Evolutionary conservation across 2,113 vertebrate species (phyloP).

Genomic region (Nicator chloris): DNA sequence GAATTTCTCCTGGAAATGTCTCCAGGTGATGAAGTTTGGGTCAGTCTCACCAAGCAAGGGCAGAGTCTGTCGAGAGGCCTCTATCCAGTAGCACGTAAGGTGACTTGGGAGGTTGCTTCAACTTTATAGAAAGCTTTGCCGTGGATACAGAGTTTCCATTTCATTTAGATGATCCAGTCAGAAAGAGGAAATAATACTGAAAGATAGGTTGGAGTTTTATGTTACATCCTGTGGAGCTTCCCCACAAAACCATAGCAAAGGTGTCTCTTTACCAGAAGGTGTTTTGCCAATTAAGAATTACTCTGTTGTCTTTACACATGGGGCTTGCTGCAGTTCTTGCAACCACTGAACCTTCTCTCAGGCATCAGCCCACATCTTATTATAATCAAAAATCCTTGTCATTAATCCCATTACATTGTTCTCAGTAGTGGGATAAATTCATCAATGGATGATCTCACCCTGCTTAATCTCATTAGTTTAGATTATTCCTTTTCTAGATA

Average conservation of each 20-base stretch:
- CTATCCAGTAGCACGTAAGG: neutral
- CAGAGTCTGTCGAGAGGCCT: neutral
- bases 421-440: neutral
- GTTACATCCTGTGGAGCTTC: neutral
- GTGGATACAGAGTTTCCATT: neutral
- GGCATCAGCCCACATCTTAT: neutral
- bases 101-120: neutral
- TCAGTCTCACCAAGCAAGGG: neutral
- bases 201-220: neutral
- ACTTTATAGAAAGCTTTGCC: neutral
- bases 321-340: neutral
- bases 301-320: neutral
- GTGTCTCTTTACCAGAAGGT: neutral
- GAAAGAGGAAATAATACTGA: neutral
- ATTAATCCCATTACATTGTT: constrained; percentile 17
- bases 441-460: neutral
- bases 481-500: neutral
- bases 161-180: neutral
- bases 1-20: neutral
- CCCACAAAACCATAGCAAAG: neutral
- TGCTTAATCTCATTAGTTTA: constrained; percentile 9
- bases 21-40: rapidly evolving
- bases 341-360: neutral
- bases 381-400: constrained; percentile 4
- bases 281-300: neutral